Evolutionary conservation across 1,140 invertebrate genomes (phyloP).

Genomic region (Olivierus martensii): DNA sequence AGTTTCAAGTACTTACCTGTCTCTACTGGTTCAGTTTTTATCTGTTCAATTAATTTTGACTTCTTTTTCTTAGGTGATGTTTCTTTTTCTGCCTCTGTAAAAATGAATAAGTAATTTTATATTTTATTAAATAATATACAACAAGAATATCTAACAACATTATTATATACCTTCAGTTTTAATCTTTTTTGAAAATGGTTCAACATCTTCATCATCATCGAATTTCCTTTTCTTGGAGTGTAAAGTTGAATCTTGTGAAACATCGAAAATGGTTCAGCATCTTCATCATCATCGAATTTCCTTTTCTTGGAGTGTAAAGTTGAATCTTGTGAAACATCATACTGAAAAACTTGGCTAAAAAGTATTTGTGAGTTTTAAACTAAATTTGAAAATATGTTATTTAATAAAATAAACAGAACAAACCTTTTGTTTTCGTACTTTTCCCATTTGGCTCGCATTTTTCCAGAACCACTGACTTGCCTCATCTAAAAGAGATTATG

Average conservation of each 20-base stretch:
- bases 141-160: background rate
- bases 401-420: no score
- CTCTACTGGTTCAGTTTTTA: no score
- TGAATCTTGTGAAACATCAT: conserved; percentile 33
- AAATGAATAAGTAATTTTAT: no score
- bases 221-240: conserved; percentile 29
- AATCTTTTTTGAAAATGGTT: conserved; percentile 12
- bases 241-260: conserved; percentile 34
- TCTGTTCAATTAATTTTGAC: no score
- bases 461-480: conserved; percentile 60
- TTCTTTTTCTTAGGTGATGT: no score
- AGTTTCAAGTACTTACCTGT: no score
- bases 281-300: conserved; percentile 23
- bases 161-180: conserved; percentile 4
- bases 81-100: no score
- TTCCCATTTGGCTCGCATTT: conserved; percentile 71
- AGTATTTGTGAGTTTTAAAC: no score
- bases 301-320: conserved; percentile 31
- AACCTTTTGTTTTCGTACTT: conserved; percentile 64
- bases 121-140: no score
- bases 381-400: no score
- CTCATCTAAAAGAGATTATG: no score
- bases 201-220: conserved; percentile 20
- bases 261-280: no score
- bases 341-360: conserved; percentile 32